A percentile compares a stretch with the other conserved stretches of the same genome.
phyloP scores from a whole-genome alignment of 2,113 vertebrate species.

The Sylvilagus bachmani region DNA sequence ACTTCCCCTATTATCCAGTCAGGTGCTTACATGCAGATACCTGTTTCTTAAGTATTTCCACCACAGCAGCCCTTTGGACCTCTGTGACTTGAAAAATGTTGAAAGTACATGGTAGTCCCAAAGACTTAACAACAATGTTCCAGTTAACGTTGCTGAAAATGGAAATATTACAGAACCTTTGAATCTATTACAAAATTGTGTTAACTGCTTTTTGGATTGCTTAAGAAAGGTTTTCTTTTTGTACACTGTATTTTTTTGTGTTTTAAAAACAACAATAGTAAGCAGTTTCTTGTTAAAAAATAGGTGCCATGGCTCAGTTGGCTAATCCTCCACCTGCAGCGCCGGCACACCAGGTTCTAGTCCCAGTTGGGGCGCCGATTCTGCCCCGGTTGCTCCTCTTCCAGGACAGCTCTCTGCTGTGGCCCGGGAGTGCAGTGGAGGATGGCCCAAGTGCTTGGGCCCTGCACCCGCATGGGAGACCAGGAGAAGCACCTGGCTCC shows the following conservation, averaged over 20 bases:
- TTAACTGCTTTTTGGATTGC: constrained; percentile 78
- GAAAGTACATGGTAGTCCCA: constrained; percentile 86
- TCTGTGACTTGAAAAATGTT: constrained; percentile 88
- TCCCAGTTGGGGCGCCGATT: too few species aligned
- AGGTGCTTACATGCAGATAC: constrained; percentile 90
- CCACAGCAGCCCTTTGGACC: constrained; percentile 90
- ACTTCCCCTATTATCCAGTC: constrained; percentile 86
- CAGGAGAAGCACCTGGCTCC: too few species aligned
- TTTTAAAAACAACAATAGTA: constrained; percentile 61
- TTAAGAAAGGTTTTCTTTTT: constrained; percentile 73
- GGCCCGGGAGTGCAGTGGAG: too few species aligned
- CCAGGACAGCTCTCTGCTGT: too few species aligned
- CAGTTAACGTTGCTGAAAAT: constrained; percentile 89
- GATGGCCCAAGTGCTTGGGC: too few species aligned
- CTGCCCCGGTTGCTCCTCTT: too few species aligned
- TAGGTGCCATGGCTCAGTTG: background rate
- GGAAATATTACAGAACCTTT: constrained; percentile 90
- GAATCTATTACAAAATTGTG: constrained; percentile 89
- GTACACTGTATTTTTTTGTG: constrained; percentile 70
- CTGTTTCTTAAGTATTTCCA: constrained; percentile 88
- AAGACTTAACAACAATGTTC: constrained; percentile 86
- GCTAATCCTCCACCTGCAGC: too few species aligned
- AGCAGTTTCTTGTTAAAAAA: constrained; percentile 53
- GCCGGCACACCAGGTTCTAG: too few species aligned
- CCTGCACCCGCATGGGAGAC: too few species aligned